A percentile compares a stretch with the other conserved stretches of the same genome.
These are phyloP conservation scores for Planiliza haematocheilus DNA, from an alignment of 2,113 vertebrate genomes.

Conservation along the genomic window DNA sequence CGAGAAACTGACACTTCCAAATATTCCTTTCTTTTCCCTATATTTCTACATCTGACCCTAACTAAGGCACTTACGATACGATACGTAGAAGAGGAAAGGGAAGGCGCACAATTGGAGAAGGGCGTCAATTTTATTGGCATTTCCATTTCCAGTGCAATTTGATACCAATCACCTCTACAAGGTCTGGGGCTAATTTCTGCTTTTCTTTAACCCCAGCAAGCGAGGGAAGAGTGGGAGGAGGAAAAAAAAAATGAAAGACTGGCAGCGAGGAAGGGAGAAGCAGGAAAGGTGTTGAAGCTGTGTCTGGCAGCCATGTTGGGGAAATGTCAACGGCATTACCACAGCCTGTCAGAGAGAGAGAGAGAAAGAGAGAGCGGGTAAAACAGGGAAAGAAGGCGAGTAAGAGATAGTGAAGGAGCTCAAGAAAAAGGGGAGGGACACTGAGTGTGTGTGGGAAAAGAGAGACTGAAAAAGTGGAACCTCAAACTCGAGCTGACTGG, in stretches of 20 bases:
- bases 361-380: slow-evolving; percentile 6
- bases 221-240: slow-evolving; percentile 8
- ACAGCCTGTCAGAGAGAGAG: slow-evolving; percentile 34
- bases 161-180: slow-evolving; percentile 88
- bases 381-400: not conserved
- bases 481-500: slow-evolving; percentile 25
- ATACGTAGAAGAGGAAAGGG: slow-evolving; percentile 65
- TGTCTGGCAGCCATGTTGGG: slow-evolving; percentile 73
- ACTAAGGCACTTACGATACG: slow-evolving; percentile 69
- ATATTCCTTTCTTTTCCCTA: slow-evolving; percentile 37
- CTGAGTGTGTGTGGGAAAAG: not conserved
- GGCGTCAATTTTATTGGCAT: slow-evolving; percentile 89
- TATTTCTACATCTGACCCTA: slow-evolving; percentile 83
- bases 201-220: slow-evolving; percentile 73
- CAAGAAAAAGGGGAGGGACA: not conserved
- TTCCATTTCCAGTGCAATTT: slow-evolving; percentile 90
- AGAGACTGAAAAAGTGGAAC: slow-evolving; percentile 8
- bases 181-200: slow-evolving; percentile 85
- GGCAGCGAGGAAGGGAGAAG: slow-evolving; percentile 37
- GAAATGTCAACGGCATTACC: slow-evolving; percentile 71
- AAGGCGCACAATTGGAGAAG: slow-evolving; percentile 63
- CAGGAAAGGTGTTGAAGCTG: slow-evolving; percentile 67
- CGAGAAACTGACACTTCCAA: slow-evolving; percentile 3
- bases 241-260: not conserved
- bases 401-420: not conserved